phyloP scores from a whole-genome alignment of 1,140 invertebrate genomes.

The Pachyrhynchus sulphureomaculatus region DNA sequence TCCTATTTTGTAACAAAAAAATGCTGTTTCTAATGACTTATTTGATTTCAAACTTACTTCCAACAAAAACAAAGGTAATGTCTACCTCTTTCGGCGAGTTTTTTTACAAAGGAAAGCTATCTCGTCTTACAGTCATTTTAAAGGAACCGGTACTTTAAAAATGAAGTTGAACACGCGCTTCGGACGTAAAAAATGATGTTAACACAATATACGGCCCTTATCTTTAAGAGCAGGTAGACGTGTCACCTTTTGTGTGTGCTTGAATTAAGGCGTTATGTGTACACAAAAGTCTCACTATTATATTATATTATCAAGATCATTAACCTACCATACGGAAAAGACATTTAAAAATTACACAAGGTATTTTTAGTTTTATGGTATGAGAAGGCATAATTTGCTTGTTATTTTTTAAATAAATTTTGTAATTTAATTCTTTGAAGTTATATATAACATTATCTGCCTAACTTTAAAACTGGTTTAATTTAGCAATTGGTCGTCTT shows the following conservation, averaged over 20 bases:
- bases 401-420: too few relatives aligned
- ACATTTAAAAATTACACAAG: too few relatives aligned
- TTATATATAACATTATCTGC: too few relatives aligned
- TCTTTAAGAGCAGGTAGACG: slow-evolving; percentile 25
- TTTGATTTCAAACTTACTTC: not conserved
- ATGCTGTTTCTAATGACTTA: slow-evolving; percentile 1
- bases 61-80: slow-evolving; percentile 10
- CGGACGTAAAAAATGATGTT: slow-evolving; percentile 25
- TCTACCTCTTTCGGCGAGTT: not conserved
- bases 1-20: not conserved
- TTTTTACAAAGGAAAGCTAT: slow-evolving; percentile 5
- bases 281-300: slow-evolving; percentile 11
- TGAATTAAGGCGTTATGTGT: slow-evolving; percentile 26
- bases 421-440: too few relatives aligned
- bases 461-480: too few relatives aligned
- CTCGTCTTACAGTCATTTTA: not conserved
- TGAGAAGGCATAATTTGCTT: too few relatives aligned
- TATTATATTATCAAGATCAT: slow-evolving; percentile 20
- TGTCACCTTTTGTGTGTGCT: slow-evolving; percentile 21
- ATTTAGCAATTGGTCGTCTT: too few relatives aligned
- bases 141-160: slow-evolving; percentile 26
- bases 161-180: slow-evolving; percentile 26
- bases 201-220: slow-evolving; percentile 28
- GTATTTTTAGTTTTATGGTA: too few relatives aligned
- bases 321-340: not conserved